phyloP scores from a whole-genome alignment of 30 jellyfish, hydroid and myxozoan species.

The Catostylus mosaicus region DNA sequence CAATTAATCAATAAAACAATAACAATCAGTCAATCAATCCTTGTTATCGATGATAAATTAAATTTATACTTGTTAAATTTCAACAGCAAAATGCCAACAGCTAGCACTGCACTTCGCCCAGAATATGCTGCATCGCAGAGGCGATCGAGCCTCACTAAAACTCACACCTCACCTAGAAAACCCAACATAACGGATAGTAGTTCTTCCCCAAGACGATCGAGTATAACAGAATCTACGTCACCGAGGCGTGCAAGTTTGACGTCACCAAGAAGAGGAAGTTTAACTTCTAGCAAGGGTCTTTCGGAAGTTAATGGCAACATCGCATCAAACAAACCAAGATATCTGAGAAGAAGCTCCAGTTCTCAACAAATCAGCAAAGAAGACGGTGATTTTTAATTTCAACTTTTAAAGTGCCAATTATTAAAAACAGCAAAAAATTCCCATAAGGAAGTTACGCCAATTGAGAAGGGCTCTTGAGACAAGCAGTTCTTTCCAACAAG shows the following conservation, averaged over 20 bases:
- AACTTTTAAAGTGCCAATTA: no score
- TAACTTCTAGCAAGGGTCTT: conserved; percentile 1
- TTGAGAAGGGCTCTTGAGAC: no score
- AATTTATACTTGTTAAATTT: no score
- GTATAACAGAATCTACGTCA: conserved; percentile 1
- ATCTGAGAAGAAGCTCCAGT: conserved; percentile 58
- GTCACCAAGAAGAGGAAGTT: conserved; percentile 32
- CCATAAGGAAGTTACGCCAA: no score
- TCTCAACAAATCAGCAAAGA: conserved; percentile 29
- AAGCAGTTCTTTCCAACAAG: no score
- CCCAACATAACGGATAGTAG: background rate
- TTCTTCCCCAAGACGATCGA: conserved; percentile 33
- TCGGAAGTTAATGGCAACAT: conserved; percentile 20
- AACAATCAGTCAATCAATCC: no score
- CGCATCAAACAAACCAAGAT: conserved; percentile 10
- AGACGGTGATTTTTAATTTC: background rate
- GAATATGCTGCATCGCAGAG: conserved; percentile 29
- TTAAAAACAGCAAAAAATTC: no score
- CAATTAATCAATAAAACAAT: no score
- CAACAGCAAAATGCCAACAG: conserved; percentile 49
- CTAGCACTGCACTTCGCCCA: conserved; percentile 46
- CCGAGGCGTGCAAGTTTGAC: conserved; percentile 22
- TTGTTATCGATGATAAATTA: no score
- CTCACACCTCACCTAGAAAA: conserved; percentile 8
- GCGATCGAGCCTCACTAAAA: conserved; percentile 34